Evolutionary conservation across 2,888 invertebrate species (phyloP), one percentile per base, ranked within the genome.

Genomic region (Encarsia formosa): DNA sequence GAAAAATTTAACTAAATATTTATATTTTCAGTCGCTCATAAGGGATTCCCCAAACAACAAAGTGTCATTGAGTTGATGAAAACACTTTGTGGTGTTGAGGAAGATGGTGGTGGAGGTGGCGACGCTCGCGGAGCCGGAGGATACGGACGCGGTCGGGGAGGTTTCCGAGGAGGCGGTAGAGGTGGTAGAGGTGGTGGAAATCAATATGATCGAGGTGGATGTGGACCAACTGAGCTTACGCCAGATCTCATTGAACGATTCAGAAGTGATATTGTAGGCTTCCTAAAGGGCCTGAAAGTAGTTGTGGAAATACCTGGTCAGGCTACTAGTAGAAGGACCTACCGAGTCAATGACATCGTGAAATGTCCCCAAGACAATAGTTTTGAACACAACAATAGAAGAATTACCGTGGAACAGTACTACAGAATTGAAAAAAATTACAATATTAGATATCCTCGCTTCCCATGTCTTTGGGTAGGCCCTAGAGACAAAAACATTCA

Each of bases 381-480:
- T 22, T 82, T 82, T 56, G 60, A 59, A 5, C 53, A 67, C 13
- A 60, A 58, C 58, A 68, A 64, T 16, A 46, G 49, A 37, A 18
- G 46, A 18, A 68, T 75, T 2, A 79, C 80, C 0, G 77, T 86
- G 0, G 63, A 66, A 5, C 57, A 74, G 2, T 82, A 82, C 63
- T 82, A 75, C 56, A 19, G 4, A 1, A 59, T 55, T 4, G 59
- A 64, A 2, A 79, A 79, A 52, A 59, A 53, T n/a, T 79, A 79
- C 48, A 56, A 2, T 1, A 57, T 87, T 19, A 61, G 70, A 60
- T 85, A 78, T 69, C 88, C 90, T 0, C 70, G 86, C 39, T 72
- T 92, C 48, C 94, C 91, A 60, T 18, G n/a, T 63, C 70, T 99
- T 35, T 89, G 88, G 82, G 92, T 96, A 4, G 92, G 93, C 0